phyloP scores from a whole-genome alignment of 1,140 invertebrate species.

The Nephila pilipes region DNA sequence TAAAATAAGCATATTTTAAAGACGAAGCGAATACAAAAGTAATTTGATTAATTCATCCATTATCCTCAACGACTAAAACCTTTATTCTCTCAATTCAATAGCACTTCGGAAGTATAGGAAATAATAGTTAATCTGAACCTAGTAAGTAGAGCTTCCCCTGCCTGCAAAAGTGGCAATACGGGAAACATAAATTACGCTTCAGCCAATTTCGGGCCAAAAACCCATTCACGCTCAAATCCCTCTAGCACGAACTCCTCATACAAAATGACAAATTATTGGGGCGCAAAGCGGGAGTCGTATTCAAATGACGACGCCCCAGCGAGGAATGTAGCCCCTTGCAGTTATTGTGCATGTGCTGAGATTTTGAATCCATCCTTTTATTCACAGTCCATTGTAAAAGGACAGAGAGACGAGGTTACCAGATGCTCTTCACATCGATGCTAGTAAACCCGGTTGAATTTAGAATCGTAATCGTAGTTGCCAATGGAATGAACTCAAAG shows the following conservation, averaged over 20 bases:
- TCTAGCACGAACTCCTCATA: conserved; percentile 17
- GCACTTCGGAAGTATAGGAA: not conserved
- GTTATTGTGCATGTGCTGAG: conserved; percentile 34
- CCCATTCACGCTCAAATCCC: conserved; percentile 8
- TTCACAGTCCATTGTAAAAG: conserved; percentile 37
- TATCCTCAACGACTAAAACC: not conserved
- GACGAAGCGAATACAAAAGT: not conserved
- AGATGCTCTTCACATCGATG: conserved; percentile 37
- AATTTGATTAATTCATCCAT: not conserved
- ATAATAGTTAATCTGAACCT: not conserved
- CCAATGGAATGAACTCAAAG: not conserved
- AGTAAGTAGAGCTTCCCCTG: not conserved
- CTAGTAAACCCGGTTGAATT: not conserved
- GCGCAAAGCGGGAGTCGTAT: conserved; percentile 36
- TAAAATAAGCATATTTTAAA: too few species aligned
- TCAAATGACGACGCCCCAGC: conserved; percentile 25
- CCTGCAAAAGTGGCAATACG: not conserved
- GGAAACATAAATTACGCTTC: conserved; percentile 29
- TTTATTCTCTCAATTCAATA: not conserved
- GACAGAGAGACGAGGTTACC: not conserved
- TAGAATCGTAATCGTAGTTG: conserved; percentile 8
- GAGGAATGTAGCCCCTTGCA: not conserved
- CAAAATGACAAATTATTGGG: conserved; percentile 44
- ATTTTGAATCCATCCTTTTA: conserved; percentile 51
- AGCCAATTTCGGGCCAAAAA: conserved; percentile 16